Evolutionary conservation across 2,888 invertebrate genomes (phyloP).

Genomic region (Alviniconcha strummeri): DNA sequence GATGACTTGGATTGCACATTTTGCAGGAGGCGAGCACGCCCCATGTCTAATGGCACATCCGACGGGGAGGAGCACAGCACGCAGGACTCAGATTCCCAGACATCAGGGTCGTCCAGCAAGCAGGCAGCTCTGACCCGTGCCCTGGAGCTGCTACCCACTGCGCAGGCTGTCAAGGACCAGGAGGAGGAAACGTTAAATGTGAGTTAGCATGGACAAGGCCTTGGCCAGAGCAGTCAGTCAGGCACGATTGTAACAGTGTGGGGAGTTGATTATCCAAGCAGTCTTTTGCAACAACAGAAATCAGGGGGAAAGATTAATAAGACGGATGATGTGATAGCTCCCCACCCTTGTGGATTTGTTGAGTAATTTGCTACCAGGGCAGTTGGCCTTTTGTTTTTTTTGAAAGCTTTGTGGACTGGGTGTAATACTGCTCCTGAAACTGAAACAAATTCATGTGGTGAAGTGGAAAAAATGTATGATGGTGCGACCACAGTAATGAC

Average conservation of each 20-base stretch:
- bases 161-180: constrained; percentile 30
- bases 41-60: constrained; percentile 64
- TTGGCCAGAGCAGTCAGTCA: too few species aligned
- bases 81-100: constrained; percentile 46
- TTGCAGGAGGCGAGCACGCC: constrained; percentile 50
- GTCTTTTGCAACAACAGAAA: neutral
- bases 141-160: constrained; percentile 40
- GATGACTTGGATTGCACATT: too few species aligned
- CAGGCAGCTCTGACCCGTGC: constrained; percentile 50
- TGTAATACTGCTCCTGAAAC: too few species aligned
- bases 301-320: neutral
- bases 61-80: constrained; percentile 56
- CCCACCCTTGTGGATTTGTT: too few species aligned
- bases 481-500: neutral
- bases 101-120: constrained; percentile 46
- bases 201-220: neutral
- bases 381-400: too few species aligned
- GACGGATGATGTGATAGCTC: too few species aligned
- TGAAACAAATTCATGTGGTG: too few species aligned
- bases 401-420: too few species aligned
- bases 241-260: too few species aligned
- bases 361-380: too few species aligned
- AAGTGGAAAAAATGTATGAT: too few species aligned
- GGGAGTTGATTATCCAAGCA: neutral
- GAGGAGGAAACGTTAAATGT: constrained; percentile 23